Percentiles rank a stretch among this genome's conserved stretches.
Conservation (phyloP, 2,797 vertebrate genomes). For the Tympanoctomys barrerae region DNA sequence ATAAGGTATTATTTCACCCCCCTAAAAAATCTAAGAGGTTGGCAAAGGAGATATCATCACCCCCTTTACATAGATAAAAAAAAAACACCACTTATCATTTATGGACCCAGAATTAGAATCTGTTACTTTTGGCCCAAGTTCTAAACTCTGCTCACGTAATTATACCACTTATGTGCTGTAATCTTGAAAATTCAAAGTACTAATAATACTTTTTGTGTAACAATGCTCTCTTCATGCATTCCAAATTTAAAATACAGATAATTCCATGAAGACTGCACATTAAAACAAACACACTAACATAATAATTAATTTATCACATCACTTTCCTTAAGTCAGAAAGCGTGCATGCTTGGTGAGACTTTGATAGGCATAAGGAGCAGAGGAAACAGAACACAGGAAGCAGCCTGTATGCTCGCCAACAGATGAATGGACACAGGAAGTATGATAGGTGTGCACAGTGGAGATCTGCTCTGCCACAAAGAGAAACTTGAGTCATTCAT, state of each 20-base stretch:
- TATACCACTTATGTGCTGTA: neutral
- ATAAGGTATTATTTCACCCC: neutral
- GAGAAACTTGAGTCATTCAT: neutral
- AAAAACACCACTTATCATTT: neutral
- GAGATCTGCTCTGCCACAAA: neutral
- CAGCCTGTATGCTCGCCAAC: neutral
- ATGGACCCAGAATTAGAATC: neutral
- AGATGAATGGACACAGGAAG: neutral
- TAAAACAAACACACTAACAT: neutral
- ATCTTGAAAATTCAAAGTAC: constrained; percentile 50
- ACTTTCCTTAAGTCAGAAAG: constrained; percentile 2
- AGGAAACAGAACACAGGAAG: neutral
- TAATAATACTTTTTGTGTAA: neutral
- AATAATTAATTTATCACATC: constrained; percentile 26
- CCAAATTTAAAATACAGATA: neutral
- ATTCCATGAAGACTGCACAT: neutral
- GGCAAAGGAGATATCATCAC: neutral
- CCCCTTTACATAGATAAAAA: neutral
- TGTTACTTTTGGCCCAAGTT: neutral
- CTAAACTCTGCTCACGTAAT: neutral
- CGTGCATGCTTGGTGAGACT: neutral
- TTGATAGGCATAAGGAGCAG: neutral
- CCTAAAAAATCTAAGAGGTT: neutral
- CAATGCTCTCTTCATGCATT: neutral
- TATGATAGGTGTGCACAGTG: neutral